Percentiles rank a stretch among this genome's conserved stretches.
phyloP scores from a whole-genome alignment of 2,888 invertebrate species.

The Coecobrya sp. region DNA sequence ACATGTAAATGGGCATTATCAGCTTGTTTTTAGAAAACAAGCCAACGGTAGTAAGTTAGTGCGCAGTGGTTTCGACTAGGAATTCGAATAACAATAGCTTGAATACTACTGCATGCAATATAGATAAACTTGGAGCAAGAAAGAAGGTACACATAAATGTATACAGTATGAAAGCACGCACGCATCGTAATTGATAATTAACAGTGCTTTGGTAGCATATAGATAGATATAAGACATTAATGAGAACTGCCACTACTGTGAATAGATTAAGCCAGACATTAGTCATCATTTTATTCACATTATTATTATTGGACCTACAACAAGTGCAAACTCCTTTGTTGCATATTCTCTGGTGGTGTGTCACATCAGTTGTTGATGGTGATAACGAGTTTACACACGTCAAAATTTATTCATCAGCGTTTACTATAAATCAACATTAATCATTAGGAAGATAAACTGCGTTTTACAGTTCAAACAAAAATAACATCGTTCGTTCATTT shows the following conservation, averaged over 20 bases:
- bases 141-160: too few species aligned
- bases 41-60: too few species aligned
- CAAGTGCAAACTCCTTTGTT: background rate
- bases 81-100: background rate
- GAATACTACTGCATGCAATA: too few species aligned
- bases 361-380: background rate
- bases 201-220: background rate
- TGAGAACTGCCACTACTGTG: background rate
- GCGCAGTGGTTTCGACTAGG: too few species aligned
- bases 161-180: background rate
- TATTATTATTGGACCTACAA: background rate
- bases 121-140: too few species aligned
- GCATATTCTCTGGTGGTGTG: slow-evolving; percentile 7
- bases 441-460: background rate
- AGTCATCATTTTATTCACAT: slow-evolving; percentile 57
- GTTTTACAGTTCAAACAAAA: slow-evolving; percentile 6
- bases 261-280: slow-evolving; percentile 26
- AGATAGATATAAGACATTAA: background rate
- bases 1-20: background rate
- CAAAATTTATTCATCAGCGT: slow-evolving; percentile 43
- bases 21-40: background rate
- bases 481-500: background rate
- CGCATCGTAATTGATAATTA: slow-evolving; percentile 11
- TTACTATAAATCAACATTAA: slow-evolving; percentile 36
- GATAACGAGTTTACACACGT: slow-evolving; percentile 42